Base-by-base conservation (phyloP, 1,140 invertebrate genomes). In the Cydia splendana region DNA sequence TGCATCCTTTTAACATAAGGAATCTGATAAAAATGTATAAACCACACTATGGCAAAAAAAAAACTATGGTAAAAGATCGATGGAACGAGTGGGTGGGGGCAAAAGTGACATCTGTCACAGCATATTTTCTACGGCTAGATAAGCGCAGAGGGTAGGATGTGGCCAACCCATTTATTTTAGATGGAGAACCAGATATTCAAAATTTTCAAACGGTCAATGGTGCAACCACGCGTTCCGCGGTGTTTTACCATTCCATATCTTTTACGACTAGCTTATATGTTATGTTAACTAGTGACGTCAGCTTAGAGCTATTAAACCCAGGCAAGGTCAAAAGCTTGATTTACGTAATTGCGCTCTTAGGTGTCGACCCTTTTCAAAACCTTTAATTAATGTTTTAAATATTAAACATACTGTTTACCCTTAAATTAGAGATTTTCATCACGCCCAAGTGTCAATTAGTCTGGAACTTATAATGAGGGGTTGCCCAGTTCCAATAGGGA, bases 221-320 rank as follows among this genome's bases (percentile, higher is more conserved):
- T 7, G 34, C 34, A 38, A 38, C 34, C 42, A 13, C 42, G 13
- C 12, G 45, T 48, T 48, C 2, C 57, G 5, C 15, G 57, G 10
- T 62, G 20, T 24, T 24, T 62, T 62, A 10, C 20, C 57, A 12
- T 3, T 20, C 57, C 57, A 6, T 62, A 24, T 57, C 3, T 62
- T 62, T 12, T 62, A 4, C 57, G 20, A n/a, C 13, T 38, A 42
- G n/a, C 34, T 42, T 71, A 38, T 38, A 69, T 71, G 67, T 18
- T 30, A 71, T 20, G 67, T 71, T 71, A 38, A 71, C 30, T 42
- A 71, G n/a, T 71, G 67, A 71, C 34, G 67, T 42, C 38, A 45
- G 30, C 65, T 69, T 48, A 15, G 28, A 28, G 18, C 10, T 24
- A 65, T 28, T 62, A 62, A 24, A 13, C 13, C 10, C 65, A 28